Conservation (phyloP, 2,888 invertebrate genomes). For the Nezara viridula region DNA sequence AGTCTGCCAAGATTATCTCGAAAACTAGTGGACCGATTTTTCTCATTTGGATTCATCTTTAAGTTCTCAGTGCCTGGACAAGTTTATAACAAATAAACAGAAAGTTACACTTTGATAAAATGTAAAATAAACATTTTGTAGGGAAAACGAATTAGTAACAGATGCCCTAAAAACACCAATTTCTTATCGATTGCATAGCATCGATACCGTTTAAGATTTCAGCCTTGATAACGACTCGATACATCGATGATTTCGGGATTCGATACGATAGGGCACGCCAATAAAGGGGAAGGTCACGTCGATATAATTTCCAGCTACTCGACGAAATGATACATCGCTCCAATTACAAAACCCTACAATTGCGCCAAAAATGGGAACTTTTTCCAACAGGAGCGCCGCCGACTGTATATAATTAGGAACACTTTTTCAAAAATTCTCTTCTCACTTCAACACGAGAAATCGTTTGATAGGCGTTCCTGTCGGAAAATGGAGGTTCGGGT, state of each 20-base stretch:
- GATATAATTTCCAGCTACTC: not conserved
- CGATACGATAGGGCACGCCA: not conserved
- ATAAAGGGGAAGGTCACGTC: not conserved
- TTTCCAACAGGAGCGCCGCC: not conserved
- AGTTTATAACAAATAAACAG: no score
- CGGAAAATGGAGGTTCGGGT: not conserved
- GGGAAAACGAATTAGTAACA: no score
- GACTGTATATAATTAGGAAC: conserved; percentile 2
- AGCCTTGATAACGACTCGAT: not conserved
- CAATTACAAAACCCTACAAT: conserved; percentile 26
- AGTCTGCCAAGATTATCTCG: no score
- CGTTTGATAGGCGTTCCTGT: not conserved
- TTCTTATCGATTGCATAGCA: no score
- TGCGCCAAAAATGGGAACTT: conserved; percentile 29
- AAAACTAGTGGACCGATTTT: no score
- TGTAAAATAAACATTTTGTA: no score
- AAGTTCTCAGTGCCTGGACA: no score
- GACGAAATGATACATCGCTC: conserved; percentile 29
- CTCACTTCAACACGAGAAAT: conserved; percentile 33
- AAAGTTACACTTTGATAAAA: no score
- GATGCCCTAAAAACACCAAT: no score
- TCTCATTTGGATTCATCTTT: no score
- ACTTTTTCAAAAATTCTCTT: conserved; percentile 13
- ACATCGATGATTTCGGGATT: not conserved
- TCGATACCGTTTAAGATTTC: not conserved